Percentiles rank a stretch among this genome's conserved stretches.
phyloP scores from a whole-genome alignment of 2,888 invertebrate genomes.

The Heteromurus nitidus region DNA sequence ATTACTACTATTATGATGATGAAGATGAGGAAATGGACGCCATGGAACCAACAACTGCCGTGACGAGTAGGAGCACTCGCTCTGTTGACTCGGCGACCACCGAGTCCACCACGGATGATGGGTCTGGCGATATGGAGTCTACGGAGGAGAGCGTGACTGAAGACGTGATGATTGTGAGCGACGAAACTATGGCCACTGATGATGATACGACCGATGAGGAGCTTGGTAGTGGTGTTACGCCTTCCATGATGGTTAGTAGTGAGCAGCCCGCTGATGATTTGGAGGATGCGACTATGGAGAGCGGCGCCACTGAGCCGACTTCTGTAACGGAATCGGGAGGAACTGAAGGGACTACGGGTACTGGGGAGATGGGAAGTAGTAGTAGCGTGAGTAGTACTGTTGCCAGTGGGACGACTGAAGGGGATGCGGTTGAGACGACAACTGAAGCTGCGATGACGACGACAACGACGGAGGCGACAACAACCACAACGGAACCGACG shows the following conservation, averaged over 20 bases:
- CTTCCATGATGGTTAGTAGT: background rate
- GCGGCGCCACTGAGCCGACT: background rate
- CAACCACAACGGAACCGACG: constrained; percentile 11
- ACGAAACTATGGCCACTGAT: background rate
- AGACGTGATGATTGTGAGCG: background rate
- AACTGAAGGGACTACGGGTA: constrained; percentile 2
- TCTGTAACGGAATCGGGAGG: background rate
- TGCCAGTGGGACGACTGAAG: background rate
- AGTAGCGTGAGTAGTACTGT: background rate
- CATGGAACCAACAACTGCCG: constrained; percentile 75
- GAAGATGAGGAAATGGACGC: constrained; percentile 77
- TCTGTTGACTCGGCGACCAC: constrained; percentile 2
- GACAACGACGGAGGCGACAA: constrained; percentile 26
- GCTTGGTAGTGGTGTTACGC: background rate
- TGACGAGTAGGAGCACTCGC: constrained; percentile 28
- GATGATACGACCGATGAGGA: background rate
- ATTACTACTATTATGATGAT: constrained; percentile 77
- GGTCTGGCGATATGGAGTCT: too few species aligned
- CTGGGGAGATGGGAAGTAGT: background rate
- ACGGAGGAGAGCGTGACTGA: constrained; percentile 6
- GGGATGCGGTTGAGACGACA: background rate
- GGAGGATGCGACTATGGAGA: background rate
- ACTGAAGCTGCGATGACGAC: background rate
- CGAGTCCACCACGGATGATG: constrained; percentile 14
- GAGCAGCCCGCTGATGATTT: constrained; percentile 3